Percentiles rank a stretch among this genome's conserved stretches.
Conservation (phyloP, 92 coral and sea anemone species). For the Parazoanthus darwini region DNA sequence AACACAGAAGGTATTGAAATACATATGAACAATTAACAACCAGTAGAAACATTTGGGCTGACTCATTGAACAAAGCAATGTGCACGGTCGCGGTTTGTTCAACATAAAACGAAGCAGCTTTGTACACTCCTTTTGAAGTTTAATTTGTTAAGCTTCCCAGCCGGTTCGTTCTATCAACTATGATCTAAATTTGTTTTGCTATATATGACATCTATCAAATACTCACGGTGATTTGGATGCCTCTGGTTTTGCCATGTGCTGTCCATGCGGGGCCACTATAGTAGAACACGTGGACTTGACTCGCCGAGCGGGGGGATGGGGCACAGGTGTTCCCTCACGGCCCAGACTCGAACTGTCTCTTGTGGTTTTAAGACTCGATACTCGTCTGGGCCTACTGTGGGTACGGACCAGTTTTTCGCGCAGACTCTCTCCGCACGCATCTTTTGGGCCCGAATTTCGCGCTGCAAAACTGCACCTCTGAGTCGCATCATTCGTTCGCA, state of each 20-base stretch:
- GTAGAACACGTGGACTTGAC: not conserved
- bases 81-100: too few relatives aligned
- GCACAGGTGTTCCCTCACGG: not conserved
- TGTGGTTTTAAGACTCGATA: slow-evolving; percentile 11
- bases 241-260: not conserved
- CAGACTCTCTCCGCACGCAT: not conserved
- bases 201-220: not conserved
- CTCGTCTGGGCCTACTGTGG: slow-evolving; percentile 39
- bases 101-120: too few relatives aligned
- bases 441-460: not conserved
- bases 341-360: not conserved
- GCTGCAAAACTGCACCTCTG: not conserved
- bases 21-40: too few relatives aligned
- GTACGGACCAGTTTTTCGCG: slow-evolving; percentile 14
- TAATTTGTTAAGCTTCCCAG: too few relatives aligned
- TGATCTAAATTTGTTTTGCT: too few relatives aligned
- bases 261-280: not conserved
- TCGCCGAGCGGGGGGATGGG: slow-evolving; percentile 24
- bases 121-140: too few relatives aligned
- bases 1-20: too few relatives aligned
- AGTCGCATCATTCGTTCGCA: not conserved
- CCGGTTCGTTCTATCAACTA: too few relatives aligned
- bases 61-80: too few relatives aligned
- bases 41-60: too few relatives aligned
- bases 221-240: slow-evolving; percentile 9